Conservation (phyloP, 2,888 invertebrate species). For the Ethmia dodecea region DNA sequence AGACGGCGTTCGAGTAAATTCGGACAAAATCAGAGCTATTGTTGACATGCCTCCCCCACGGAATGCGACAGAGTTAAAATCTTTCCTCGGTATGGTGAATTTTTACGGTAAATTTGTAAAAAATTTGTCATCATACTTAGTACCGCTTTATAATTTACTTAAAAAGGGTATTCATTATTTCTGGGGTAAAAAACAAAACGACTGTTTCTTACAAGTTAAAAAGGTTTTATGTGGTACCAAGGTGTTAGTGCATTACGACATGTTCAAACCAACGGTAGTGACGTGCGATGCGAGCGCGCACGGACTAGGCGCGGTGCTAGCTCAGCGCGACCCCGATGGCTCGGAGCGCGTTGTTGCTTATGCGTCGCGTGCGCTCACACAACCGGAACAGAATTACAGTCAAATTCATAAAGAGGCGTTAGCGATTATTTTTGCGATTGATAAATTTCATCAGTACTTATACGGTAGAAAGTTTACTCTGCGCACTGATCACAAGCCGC, state of each 20-base stretch:
- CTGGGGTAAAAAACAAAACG: neutral
- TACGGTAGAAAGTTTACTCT: constrained; percentile 8
- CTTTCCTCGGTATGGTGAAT: constrained; percentile 1
- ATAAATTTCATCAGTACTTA: constrained; percentile 10
- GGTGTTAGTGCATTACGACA: neutral
- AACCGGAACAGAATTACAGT: constrained; percentile 9
- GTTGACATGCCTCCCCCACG: neutral
- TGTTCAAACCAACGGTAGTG: constrained; percentile 1
- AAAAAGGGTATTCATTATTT: neutral
- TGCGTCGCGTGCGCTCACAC: constrained; percentile 12
- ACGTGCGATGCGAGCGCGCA: constrained; percentile 11
- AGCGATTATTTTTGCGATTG: constrained; percentile 12
- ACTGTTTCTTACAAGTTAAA: neutral
- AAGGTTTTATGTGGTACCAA: neutral
- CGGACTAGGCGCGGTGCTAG: constrained; percentile 14
- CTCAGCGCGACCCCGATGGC: constrained; percentile 7
- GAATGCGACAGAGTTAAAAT: constrained; percentile 1
- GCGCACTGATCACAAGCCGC: constrained; percentile 11
- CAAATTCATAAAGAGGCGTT: constrained; percentile 18
- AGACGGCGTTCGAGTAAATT: neutral
- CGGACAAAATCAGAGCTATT: neutral
- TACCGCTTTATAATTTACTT: neutral
- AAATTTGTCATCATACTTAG: neutral
- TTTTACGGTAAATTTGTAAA: neutral
- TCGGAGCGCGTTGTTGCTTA: constrained; percentile 14